These are phyloP conservation scores for Glyphotaelius pellucidus DNA, from an alignment of 2,888 invertebrate genomes.

Conservation along the genomic window DNA sequence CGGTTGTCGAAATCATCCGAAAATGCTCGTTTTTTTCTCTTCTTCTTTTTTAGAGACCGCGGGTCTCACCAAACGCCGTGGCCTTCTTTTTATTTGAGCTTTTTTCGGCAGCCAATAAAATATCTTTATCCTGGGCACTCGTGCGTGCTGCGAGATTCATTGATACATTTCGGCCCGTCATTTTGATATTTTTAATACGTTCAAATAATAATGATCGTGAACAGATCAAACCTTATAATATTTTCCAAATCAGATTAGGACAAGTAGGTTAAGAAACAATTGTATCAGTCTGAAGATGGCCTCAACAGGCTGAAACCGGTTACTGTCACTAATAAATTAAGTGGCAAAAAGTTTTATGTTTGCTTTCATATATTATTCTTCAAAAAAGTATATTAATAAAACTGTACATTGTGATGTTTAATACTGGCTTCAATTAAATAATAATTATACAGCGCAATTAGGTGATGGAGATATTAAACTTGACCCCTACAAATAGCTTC, in stretches of 20 bases:
- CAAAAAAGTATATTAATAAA: no score
- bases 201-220: neutral
- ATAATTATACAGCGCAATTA: no score
- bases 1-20: neutral
- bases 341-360: no score
- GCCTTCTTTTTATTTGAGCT: constrained; percentile 17
- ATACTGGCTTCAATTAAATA: no score
- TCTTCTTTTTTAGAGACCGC: neutral
- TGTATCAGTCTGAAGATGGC: no score
- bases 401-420: no score
- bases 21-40: neutral
- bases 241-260: neutral
- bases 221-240: neutral
- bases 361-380: no score
- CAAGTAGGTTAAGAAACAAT: no score
- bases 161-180: neutral
- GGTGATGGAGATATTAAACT: no score
- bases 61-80: neutral
- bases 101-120: neutral
- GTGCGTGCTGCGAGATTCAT: constrained; percentile 14
- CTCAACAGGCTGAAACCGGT: no score
- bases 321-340: no score
- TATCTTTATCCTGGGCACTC: constrained; percentile 2
- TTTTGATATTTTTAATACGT: constrained; percentile 1
- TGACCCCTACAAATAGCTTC: no score